Conservation (phyloP, 1,140 invertebrate genomes). For the Scaptodrosophila lebanonensis region DNA sequence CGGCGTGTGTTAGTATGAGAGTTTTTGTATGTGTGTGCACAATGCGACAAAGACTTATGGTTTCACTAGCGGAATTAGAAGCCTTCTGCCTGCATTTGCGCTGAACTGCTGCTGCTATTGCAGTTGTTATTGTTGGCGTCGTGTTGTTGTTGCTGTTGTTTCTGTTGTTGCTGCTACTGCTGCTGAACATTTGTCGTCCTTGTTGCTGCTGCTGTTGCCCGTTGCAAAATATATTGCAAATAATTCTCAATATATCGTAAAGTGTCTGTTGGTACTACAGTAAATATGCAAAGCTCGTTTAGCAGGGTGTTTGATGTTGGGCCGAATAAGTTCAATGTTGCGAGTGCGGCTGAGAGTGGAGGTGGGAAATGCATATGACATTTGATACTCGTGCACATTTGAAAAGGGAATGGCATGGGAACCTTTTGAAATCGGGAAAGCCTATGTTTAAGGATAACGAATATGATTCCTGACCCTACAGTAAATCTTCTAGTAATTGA, state of each 20-base stretch:
- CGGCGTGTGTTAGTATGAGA: slow-evolving; percentile 5
- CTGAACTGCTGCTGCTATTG: slow-evolving; percentile 36
- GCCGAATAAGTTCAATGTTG: background rate
- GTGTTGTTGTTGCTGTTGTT: slow-evolving; percentile 10
- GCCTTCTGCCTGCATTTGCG: slow-evolving; percentile 73
- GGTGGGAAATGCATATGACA: background rate
- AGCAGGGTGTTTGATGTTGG: slow-evolving; percentile 56
- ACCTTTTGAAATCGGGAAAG: too few species aligned
- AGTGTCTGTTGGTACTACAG: slow-evolving; percentile 70
- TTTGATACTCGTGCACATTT: too few species aligned
- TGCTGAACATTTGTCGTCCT: slow-evolving; percentile 71
- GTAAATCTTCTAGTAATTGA: too few species aligned
- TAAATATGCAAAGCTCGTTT: slow-evolving; percentile 75
- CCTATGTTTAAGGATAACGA: too few species aligned
- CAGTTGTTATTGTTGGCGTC: background rate
- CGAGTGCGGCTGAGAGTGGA: background rate
- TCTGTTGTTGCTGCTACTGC: slow-evolving; percentile 31
- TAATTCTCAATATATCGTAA: slow-evolving; percentile 76
- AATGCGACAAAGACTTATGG: slow-evolving; percentile 75
- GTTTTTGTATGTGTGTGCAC: slow-evolving; percentile 41
- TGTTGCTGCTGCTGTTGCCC: slow-evolving; percentile 62
- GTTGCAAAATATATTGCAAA: slow-evolving; percentile 70
- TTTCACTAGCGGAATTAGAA: slow-evolving; percentile 74
- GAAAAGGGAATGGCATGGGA: too few species aligned
- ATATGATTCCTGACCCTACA: too few species aligned